Conservation (phyloP, 2,797 vertebrate species). For the Gobionotothen gibberifrons region DNA sequence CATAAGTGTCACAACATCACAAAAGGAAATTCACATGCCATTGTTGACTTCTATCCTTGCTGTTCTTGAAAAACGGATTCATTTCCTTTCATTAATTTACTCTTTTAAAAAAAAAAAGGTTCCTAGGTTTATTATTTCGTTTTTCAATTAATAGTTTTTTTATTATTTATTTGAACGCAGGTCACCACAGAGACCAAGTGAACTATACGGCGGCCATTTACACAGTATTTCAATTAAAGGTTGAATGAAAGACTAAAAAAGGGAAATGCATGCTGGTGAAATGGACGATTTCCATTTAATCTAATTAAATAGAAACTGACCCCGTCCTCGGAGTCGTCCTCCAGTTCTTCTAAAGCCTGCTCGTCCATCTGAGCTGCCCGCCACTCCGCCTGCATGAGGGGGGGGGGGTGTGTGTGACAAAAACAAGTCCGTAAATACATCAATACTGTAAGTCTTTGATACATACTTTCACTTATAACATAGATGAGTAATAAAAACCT, state of each 20-base stretch:
- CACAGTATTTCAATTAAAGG: too few species aligned
- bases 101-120: too few species aligned
- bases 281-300: neutral
- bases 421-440: neutral
- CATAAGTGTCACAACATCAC: rapidly evolving
- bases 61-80: too few species aligned
- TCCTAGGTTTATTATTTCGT: too few species aligned
- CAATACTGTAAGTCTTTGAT: neutral
- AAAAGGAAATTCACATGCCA: neutral
- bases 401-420: neutral
- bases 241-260: neutral
- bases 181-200: too few species aligned
- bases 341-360: conserved; percentile 8
- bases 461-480: neutral
- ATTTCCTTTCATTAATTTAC: too few species aligned
- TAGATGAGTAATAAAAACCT: conserved; percentile 4
- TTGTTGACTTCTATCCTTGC: too few species aligned
- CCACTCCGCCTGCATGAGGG: conserved; percentile 76
- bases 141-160: too few species aligned
- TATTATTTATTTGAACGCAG: too few species aligned
- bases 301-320: conserved; percentile 50
- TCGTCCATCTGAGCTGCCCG: conserved; percentile 78
- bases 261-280: neutral
- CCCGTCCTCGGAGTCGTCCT: conserved; percentile 61
- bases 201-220: too few species aligned